Evolutionary conservation across 37 sponge, comb jelly and placozoan genomes (phyloP).

Genomic region (Chondrosia reniformis): DNA sequence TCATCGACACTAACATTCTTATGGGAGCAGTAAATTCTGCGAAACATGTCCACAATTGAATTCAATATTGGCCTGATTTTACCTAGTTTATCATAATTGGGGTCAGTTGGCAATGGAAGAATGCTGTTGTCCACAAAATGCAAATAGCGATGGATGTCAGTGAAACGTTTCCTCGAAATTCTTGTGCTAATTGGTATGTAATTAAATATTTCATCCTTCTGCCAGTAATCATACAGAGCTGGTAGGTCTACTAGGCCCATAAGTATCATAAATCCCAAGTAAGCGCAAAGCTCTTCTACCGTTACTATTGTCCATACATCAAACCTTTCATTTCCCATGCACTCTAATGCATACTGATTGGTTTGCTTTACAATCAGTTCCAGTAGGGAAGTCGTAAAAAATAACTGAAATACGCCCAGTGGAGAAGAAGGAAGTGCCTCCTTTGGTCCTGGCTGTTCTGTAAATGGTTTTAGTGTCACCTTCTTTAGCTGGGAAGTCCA

Average conservation of each 20-base stretch:
- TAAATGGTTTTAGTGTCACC: no score
- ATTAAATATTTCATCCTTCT: neutral
- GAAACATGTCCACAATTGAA: neutral
- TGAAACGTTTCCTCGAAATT: neutral
- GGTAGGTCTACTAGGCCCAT: neutral
- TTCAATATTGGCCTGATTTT: constrained; percentile 11
- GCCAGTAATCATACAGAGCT: neutral
- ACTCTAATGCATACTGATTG: constrained; percentile 3
- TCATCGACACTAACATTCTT: constrained; percentile 22
- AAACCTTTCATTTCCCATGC: no score
- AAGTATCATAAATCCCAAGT: neutral
- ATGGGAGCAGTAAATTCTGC: neutral
- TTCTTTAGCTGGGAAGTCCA: no score
- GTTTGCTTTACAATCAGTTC: neutral
- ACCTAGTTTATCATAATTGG: constrained; percentile 8
- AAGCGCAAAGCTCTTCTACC: neutral
- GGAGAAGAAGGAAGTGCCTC: no score
- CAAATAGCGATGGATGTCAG: neutral
- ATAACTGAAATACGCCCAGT: neutral
- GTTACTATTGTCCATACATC: neutral
- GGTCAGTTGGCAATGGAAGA: neutral
- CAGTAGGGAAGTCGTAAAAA: neutral
- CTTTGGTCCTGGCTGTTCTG: no score
- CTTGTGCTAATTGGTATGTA: neutral
- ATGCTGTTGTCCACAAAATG: neutral